Evolutionary conservation across 2,888 invertebrate genomes (phyloP).

Genomic region (Pecten maximus): DNA sequence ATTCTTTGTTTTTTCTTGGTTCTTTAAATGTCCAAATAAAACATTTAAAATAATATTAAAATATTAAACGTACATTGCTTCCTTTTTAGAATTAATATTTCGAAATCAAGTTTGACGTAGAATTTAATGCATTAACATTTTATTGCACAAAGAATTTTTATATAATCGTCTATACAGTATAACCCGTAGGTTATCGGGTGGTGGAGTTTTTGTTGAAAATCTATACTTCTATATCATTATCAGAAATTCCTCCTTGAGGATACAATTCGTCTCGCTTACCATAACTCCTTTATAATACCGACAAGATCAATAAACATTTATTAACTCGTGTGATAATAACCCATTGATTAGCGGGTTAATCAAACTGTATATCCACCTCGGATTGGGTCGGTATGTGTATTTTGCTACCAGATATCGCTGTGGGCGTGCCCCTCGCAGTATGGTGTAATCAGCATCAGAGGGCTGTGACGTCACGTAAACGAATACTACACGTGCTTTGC

Average conservation of each 20-base stretch:
- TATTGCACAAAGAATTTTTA: too few relatives aligned
- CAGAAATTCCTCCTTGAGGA: neutral
- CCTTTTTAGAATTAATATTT: too few relatives aligned
- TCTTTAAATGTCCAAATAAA: too few relatives aligned
- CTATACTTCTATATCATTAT: neutral
- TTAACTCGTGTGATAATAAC: slow-evolving; percentile 11
- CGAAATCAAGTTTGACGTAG: too few relatives aligned
- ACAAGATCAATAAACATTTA: slow-evolving; percentile 6
- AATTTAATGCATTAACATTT: too few relatives aligned
- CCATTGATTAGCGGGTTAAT: neutral
- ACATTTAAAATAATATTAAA: too few relatives aligned
- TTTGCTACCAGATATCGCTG: slow-evolving; percentile 1
- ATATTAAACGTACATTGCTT: too few relatives aligned
- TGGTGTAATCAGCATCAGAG: neutral
- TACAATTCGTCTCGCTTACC: neutral
- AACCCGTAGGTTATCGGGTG: too few relatives aligned
- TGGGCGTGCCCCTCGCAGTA: neutral
- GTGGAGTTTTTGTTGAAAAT: neutral
- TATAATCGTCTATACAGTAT: too few relatives aligned
- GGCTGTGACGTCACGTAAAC: neutral
- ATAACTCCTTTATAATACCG: neutral
- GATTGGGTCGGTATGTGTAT: neutral
- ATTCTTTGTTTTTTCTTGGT: too few relatives aligned
- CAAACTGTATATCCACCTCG: neutral
- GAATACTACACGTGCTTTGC: neutral